Evolutionary conservation across 64 coral and sea anemone genomes (phyloP).

Genomic region (Porites lutea): DNA sequence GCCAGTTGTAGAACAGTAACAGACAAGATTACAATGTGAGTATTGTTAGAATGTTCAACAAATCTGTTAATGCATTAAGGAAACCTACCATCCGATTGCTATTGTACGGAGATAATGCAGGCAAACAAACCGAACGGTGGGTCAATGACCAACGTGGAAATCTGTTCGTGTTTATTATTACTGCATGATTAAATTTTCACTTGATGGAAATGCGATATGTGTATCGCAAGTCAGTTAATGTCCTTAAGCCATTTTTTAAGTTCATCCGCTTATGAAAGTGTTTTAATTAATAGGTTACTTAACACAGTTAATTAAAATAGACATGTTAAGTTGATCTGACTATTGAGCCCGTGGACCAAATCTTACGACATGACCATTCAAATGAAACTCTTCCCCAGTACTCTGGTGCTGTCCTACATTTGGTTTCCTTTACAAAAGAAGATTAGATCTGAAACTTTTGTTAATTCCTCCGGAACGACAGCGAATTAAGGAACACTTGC

Average conservation of each 20-base stretch:
- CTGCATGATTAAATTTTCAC: background rate
- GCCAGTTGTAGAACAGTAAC: slow-evolving; percentile 44
- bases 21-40: slow-evolving; percentile 32
- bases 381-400: too few species aligned
- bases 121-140: slow-evolving; percentile 37
- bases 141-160: slow-evolving; percentile 1
- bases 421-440: too few species aligned
- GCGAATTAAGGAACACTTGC: too few species aligned
- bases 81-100: slow-evolving; percentile 42
- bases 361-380: too few species aligned
- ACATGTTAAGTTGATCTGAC: too few species aligned
- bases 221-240: background rate
- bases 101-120: slow-evolving; percentile 10
- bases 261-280: background rate
- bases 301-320: too few species aligned
- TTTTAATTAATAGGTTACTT: too few species aligned
- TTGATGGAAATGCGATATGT: background rate
- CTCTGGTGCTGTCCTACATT: too few species aligned
- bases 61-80: slow-evolving; percentile 52
- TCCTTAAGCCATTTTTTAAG: background rate
- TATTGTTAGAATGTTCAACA: slow-evolving; percentile 58
- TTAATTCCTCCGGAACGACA: too few species aligned
- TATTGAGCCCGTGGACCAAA: too few species aligned
- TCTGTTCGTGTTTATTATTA: background rate
- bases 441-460: too few species aligned